Base-by-base conservation (phyloP, 2,888 invertebrate genomes). In the Plebejus melissa region DNA sequence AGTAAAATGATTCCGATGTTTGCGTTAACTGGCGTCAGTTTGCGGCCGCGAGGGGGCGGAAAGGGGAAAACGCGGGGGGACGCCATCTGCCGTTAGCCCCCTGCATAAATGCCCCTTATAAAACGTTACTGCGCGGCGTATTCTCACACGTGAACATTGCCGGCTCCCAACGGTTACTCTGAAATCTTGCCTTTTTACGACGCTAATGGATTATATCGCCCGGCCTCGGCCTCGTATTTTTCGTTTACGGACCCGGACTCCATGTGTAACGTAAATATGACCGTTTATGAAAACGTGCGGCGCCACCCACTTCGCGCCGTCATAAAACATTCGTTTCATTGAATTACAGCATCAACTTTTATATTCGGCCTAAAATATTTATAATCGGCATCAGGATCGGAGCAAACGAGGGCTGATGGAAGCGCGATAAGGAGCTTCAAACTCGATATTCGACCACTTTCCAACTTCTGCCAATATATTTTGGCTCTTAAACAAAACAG, bases 91-190 rank as follows among this genome's bases (percentile, higher is more conserved):
- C 32, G 65, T 65, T 32, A 65, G 65, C 32, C 65, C 65, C 32
- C 13, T 11, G 60, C 65, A 65, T 16, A 65, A 65, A 36, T 13
- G 5, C 65, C 91, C 91, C 90, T 90, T 92, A 90, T 92, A 92
- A 92, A 92, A 92, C 90, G 92, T 92, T 90, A 91, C 89, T 89
- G 90, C 91, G n/a, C n/a, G n/a, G n/a, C n/a, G 86, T 89, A 90
- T 91, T 54, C 54, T 54, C 90, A 88, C 91, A 91, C 90, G 88
- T 90, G 91, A 86, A 88, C 89, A 88, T 83, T 84, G 87, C 84
- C 81, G 83, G 82, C 84, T 86, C 85, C 86, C 85, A 86, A 87
- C 84, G 87, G 88, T 90, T 90, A 88, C 91, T 90, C 88, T 87
- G 83, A 87, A 89, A 88, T 83, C 87, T 85, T 89, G 87, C 89